Conservation (phyloP, 1,140 invertebrate genomes). For the Aporrectodea caliginosa region DNA sequence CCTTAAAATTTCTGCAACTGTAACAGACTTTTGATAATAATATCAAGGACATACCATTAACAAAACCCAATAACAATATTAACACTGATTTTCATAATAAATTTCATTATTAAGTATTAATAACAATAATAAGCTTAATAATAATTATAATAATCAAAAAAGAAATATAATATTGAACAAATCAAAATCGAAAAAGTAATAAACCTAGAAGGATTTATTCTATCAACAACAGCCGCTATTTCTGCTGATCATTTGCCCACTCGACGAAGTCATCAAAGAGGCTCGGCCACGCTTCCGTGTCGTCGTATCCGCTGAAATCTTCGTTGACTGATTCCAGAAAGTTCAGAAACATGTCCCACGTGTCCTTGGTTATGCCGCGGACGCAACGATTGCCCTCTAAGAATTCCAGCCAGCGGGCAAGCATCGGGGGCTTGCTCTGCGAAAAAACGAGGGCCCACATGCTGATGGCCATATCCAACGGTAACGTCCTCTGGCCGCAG, state of each 20-base stretch:
- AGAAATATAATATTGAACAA: too few species aligned
- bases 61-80: too few species aligned
- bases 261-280: constrained; percentile 98
- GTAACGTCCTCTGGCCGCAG: constrained; percentile 82
- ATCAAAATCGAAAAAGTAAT: too few species aligned
- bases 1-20: too few species aligned
- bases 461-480: constrained; percentile 82
- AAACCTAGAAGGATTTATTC: neutral
- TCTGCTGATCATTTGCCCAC: constrained; percentile 80
- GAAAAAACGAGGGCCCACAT: constrained; percentile 91
- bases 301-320: constrained; percentile 87
- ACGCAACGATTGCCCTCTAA: constrained; percentile 79
- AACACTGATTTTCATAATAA: too few species aligned
- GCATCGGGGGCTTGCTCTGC: constrained; percentile 62
- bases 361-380: constrained; percentile 84
- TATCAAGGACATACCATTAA: too few species aligned
- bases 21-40: too few species aligned
- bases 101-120: too few species aligned
- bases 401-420: constrained; percentile 81
- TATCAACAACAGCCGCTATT: neutral
- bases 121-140: neutral
- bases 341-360: constrained; percentile 97
- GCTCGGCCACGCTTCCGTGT: constrained; percentile 94
- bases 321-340: constrained; percentile 82
- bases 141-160: neutral